Percentiles rank a stretch among this genome's conserved stretches.
Conservation (phyloP, 92 coral and sea anemone species). For the Epizoanthus stellaris region DNA sequence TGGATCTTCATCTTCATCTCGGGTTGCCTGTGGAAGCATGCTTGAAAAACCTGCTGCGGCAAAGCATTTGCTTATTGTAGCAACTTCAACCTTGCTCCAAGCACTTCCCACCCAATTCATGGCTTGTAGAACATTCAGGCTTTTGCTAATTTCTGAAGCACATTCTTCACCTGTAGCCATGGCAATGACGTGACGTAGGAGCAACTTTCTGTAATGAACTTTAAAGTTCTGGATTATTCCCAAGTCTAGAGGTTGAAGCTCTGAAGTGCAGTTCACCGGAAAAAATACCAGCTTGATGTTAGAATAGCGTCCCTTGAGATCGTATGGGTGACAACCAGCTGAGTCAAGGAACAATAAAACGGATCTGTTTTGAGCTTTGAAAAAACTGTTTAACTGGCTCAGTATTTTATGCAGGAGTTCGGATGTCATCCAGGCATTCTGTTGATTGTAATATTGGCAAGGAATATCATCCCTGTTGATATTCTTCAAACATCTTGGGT, state of each 20-base stretch:
- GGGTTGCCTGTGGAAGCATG: neutral
- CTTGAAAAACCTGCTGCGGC: neutral
- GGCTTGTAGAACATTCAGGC: slow-evolving; percentile 45
- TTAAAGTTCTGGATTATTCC: slow-evolving; percentile 47
- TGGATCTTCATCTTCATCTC: slow-evolving; percentile 24
- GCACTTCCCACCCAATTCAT: slow-evolving; percentile 35
- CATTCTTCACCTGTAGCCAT: slow-evolving; percentile 27
- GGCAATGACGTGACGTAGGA: slow-evolving; percentile 43
- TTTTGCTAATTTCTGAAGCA: slow-evolving; percentile 36
- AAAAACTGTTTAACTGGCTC: slow-evolving; percentile 44
- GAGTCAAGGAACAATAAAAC: slow-evolving; percentile 50
- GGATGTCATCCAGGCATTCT: neutral
- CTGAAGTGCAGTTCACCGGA: slow-evolving; percentile 44
- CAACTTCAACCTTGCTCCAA: slow-evolving; percentile 15
- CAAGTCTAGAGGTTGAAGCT: slow-evolving; percentile 46
- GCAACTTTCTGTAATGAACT: slow-evolving; percentile 31
- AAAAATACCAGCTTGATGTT: slow-evolving; percentile 48
- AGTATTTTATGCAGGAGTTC: slow-evolving; percentile 7
- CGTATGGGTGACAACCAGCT: slow-evolving; percentile 50
- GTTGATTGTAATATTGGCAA: neutral
- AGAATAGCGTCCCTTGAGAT: slow-evolving; percentile 20
- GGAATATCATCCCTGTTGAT: neutral
- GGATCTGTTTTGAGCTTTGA: slow-evolving; percentile 34
- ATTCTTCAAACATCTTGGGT: slow-evolving; percentile 30
- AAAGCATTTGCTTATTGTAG: slow-evolving; percentile 36